These are phyloP conservation scores for Brotula barbata DNA, from an alignment of 2,797 vertebrate species.

Conservation along the genomic window DNA sequence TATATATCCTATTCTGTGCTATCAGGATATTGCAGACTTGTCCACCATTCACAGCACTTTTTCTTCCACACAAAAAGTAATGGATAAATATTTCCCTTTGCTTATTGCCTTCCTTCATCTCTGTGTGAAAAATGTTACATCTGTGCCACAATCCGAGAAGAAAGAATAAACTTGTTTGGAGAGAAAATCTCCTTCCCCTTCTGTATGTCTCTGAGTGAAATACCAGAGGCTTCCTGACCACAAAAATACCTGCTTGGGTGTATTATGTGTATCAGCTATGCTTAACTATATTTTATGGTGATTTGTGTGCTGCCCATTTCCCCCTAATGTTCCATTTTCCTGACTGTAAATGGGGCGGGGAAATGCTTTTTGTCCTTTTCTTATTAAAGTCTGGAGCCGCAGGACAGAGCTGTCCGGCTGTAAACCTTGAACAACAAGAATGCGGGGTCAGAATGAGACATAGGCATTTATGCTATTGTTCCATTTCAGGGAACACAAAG, in stretches of 20 bases:
- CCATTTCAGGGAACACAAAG: constrained; percentile 48
- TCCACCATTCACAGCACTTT: constrained; percentile 4
- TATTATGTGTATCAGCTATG: constrained; percentile 20
- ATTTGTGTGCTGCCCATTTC: constrained; percentile 34
- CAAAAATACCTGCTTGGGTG: constrained; percentile 27
- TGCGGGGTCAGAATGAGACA: constrained; percentile 33
- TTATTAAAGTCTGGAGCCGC: constrained; percentile 28
- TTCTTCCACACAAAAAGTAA: background rate
- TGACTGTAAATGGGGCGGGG: constrained; percentile 24
- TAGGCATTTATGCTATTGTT: constrained; percentile 45
- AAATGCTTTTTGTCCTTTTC: background rate
- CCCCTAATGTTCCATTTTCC: constrained; percentile 34
- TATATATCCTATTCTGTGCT: constrained; percentile 12
- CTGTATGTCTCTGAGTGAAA: constrained; percentile 29
- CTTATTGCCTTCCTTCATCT: constrained; percentile 32
- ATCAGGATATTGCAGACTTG: background rate
- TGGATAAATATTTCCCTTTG: constrained; percentile 43
- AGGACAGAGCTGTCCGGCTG: constrained; percentile 15
- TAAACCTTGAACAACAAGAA: constrained; percentile 15
- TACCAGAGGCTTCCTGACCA: constrained; percentile 20
- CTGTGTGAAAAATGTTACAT: constrained; percentile 24
- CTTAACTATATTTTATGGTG: constrained; percentile 55
- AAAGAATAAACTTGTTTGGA: constrained; percentile 14
- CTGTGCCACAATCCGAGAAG: constrained; percentile 16
- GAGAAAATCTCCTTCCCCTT: constrained; percentile 17